phyloP scores from a whole-genome alignment of 2,113 vertebrate species.

The Columba janthina region DNA sequence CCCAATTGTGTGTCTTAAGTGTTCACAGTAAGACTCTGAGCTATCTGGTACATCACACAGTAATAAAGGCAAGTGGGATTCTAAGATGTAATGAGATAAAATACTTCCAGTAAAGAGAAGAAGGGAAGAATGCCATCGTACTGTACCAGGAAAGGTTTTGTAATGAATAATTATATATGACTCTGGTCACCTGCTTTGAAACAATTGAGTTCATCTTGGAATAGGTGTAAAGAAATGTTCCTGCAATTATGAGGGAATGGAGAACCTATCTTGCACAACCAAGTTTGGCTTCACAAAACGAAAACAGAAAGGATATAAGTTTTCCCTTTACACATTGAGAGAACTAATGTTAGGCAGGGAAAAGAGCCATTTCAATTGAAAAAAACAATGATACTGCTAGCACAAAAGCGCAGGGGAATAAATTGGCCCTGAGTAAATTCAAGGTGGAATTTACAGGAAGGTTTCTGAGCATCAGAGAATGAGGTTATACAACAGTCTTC shows the following conservation, averaged over 20 bases:
- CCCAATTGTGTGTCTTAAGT: not conserved
- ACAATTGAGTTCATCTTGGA: not conserved
- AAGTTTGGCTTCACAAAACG: not conserved
- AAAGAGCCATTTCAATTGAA: slow-evolving; percentile 26
- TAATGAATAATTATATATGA: not conserved
- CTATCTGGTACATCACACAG: not conserved
- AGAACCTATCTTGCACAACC: not conserved
- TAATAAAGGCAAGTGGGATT: not conserved
- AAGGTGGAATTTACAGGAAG: slow-evolving; percentile 62
- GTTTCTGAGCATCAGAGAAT: slow-evolving; percentile 58
- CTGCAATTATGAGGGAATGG: not conserved
- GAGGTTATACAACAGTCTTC: slow-evolving; percentile 44
- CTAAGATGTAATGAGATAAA: not conserved
- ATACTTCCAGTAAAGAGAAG: not conserved
- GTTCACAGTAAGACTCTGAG: not conserved
- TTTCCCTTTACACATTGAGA: not conserved
- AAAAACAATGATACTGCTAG: not conserved
- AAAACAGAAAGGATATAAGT: not conserved
- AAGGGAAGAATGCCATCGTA: not conserved
- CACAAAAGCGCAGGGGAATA: slow-evolving; percentile 19
- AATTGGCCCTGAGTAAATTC: slow-evolving; percentile 35
- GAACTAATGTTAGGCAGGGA: not conserved
- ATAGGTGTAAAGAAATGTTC: not conserved
- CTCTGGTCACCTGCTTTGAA: not conserved
- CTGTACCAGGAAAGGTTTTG: not conserved